These are phyloP conservation scores for Amphipoea lucens DNA, from an alignment of 2,888 invertebrate species.

Conservation along the genomic window DNA sequence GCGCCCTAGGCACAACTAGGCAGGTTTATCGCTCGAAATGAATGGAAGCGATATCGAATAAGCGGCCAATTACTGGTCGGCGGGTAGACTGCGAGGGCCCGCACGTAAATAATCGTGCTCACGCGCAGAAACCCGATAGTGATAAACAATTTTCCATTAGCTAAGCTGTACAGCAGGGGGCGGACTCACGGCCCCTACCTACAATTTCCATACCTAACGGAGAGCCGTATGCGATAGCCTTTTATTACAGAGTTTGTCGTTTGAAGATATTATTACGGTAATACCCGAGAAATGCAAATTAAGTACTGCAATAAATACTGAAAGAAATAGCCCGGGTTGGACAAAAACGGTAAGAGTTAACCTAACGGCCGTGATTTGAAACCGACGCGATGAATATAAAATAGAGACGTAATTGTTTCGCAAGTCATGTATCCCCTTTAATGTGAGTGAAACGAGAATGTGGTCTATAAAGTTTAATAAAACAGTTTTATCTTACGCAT, in stretches of 20 bases:
- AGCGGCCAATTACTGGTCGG: conserved; percentile 85
- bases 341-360: conserved; percentile 76
- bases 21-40: conserved; percentile 86
- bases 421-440: conserved; percentile 67
- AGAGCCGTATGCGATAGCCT: conserved; percentile 79
- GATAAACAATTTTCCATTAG: conserved; percentile 88
- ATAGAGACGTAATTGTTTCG: conserved; percentile 69
- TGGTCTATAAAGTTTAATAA: conserved; percentile 47
- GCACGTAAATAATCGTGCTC: conserved; percentile 87
- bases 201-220: conserved; percentile 83
- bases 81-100: conserved; percentile 81
- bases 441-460: conserved; percentile 54
- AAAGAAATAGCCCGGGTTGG: conserved; percentile 77
- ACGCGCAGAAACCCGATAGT: conserved; percentile 84
- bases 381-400: conserved; percentile 74
- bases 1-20: conserved; percentile 74
- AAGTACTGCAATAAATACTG: conserved; percentile 83
- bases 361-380: conserved; percentile 76
- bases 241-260: conserved; percentile 84
- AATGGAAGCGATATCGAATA: conserved; percentile 88
- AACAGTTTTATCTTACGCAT: conserved; percentile 51
- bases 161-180: conserved; percentile 71
- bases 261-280: conserved; percentile 85
- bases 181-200: conserved; percentile 68
- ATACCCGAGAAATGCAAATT: conserved; percentile 85